Evolutionary conservation across 2,888 invertebrate species (phyloP), one percentile per base, ranked within the genome.

Genomic region (Ectemnius continuus): DNA sequence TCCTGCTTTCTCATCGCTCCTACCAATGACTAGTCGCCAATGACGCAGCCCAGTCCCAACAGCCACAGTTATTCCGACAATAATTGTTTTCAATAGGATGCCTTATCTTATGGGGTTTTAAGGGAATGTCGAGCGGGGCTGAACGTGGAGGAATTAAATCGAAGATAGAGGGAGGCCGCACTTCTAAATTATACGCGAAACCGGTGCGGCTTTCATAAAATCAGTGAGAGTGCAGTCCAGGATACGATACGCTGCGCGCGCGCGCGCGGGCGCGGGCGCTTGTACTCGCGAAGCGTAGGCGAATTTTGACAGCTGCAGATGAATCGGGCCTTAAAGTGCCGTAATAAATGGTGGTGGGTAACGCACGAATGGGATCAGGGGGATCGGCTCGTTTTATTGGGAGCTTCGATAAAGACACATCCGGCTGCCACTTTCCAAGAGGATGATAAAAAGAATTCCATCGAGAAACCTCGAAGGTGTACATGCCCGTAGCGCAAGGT

Each of bases 1-100:
- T 84, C 73, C 77, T 59, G 75, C 66, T 75, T 72, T 74, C 77
- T 72, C 73, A 73, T 73, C 74, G 76, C 75, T 71, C 68, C 73
- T 76, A 66, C 63, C 61, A 57, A 48, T 36, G 36, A 11, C 4
- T 8, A 36, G n/a, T n/a, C n/a, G n/a, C n/a, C n/a, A n/a, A n/a
- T n/a, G n/a, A n/a, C n/a, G n/a, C n/a, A n/a, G n/a, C n/a, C n/a
- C n/a, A n/a, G n/a, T n/a, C n/a, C n/a, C n/a, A n/a, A n/a, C 36
- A 36, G 8, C 8, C 6, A 2, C 6, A 36, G 36, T 36, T 36
- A 36, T 36, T 36, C 6, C 1, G 4, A 36, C 8, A 11, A 36
- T 6, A 8, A 36, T 36, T 36, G 0, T 36, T 36, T 36, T 11
- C 8, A 36, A 23, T 23, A 23, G 23, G 23, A 23, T 23, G 2